These are phyloP conservation scores for Puffinus mauretanicus DNA, from an alignment of 2,113 vertebrate genomes.

Conservation along the genomic window DNA sequence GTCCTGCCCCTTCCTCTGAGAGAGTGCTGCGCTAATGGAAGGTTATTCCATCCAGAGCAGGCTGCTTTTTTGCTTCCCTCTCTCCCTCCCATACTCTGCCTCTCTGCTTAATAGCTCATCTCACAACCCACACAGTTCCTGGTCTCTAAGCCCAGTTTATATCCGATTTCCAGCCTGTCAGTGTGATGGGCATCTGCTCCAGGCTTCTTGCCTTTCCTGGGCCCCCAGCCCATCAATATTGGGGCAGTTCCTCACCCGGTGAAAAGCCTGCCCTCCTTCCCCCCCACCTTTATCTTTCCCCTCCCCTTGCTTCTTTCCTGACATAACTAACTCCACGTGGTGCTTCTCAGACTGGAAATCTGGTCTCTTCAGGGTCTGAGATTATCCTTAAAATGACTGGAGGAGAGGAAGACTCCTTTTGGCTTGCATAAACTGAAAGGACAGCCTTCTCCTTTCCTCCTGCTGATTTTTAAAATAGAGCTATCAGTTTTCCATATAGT, in stretches of 20 bases:
- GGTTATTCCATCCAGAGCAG: neutral
- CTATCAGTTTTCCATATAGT: neutral
- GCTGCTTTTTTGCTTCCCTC: neutral
- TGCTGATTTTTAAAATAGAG: neutral
- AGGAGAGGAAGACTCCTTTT: neutral
- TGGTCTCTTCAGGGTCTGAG: neutral
- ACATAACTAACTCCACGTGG: neutral
- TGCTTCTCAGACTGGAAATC: neutral
- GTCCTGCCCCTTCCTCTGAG: neutral
- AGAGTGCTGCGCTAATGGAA: neutral
- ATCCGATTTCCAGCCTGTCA: neutral
- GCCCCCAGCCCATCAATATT: neutral
- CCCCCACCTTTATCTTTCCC: neutral
- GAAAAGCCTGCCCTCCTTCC: neutral
- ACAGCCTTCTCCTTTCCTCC: neutral
- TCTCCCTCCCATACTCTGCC: neutral
- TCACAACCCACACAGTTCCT: neutral
- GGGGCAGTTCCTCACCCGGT: neutral
- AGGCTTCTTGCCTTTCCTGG: neutral
- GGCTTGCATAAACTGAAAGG: neutral
- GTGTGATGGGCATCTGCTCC: neutral
- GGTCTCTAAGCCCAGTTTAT: neutral
- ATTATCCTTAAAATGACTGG: neutral
- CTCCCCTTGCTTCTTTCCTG: neutral
- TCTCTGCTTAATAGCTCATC: neutral